These are phyloP conservation scores for Labrus mixtus DNA, from an alignment of 2,113 vertebrate species.

Conservation along the genomic window DNA sequence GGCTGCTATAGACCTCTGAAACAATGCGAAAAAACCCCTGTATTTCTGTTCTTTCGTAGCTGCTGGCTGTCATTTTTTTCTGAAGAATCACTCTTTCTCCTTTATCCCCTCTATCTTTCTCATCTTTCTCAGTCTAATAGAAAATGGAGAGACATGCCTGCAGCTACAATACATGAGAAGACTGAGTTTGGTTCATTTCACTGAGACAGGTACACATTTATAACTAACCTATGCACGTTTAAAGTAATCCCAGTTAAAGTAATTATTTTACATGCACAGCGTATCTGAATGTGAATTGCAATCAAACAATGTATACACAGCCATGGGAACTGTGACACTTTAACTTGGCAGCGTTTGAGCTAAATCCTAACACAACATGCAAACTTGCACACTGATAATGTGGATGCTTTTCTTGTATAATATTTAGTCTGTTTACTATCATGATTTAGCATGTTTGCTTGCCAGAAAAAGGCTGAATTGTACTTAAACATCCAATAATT, in stretches of 20 bases:
- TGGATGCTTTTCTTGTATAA: neutral
- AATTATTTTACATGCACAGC: neutral
- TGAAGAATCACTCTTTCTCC: constrained; percentile 25
- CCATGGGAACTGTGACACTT: neutral
- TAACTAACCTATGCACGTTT: neutral
- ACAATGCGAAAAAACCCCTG: neutral
- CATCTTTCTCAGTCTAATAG: constrained; percentile 8
- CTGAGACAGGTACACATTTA: constrained; percentile 2
- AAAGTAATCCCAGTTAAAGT: neutral
- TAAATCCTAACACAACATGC: neutral
- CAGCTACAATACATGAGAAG: constrained; percentile 16
- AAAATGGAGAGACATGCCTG: constrained; percentile 6
- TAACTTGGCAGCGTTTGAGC: neutral
- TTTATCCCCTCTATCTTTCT: neutral
- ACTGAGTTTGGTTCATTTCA: constrained; percentile 7
- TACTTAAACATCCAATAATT: too few relatives aligned
- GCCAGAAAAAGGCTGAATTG: neutral
- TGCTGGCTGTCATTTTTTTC: constrained; percentile 31
- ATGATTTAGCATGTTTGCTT: neutral
- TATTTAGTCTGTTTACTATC: neutral
- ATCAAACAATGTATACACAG: neutral
- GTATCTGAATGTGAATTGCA: constrained; percentile 1
- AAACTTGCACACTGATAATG: neutral
- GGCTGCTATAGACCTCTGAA: constrained; percentile 5
- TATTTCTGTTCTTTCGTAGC: constrained; percentile 9